Percentiles rank a stretch among this genome's conserved stretches.
These are phyloP conservation scores for Ectemnius cavifrons DNA, from an alignment of 2,888 invertebrate species.

Conservation along the genomic window DNA sequence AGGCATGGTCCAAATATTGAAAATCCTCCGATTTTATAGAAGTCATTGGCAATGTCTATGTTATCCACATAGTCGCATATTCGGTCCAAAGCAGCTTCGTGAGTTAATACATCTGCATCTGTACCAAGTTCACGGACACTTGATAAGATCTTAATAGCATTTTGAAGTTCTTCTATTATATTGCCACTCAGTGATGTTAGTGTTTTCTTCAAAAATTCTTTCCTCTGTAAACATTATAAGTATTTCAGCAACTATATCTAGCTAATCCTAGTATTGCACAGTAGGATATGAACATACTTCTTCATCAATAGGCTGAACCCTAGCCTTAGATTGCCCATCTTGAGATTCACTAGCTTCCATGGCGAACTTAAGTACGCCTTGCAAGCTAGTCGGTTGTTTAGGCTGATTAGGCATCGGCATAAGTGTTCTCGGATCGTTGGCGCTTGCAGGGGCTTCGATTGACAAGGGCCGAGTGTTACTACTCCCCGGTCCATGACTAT, in stretches of 20 bases:
- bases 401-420: slow-evolving; percentile 68
- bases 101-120: slow-evolving; percentile 81
- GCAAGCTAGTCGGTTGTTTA: slow-evolving; percentile 74
- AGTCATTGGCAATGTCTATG: slow-evolving; percentile 90
- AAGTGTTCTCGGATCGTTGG: slow-evolving; percentile 43
- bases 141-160: slow-evolving; percentile 81
- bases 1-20: slow-evolving; percentile 85
- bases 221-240: slow-evolving; percentile 80
- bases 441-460: slow-evolving; percentile 68
- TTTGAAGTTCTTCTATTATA: slow-evolving; percentile 83
- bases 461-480: slow-evolving; percentile 71
- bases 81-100: slow-evolving; percentile 83
- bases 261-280: neutral
- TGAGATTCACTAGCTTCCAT: slow-evolving; percentile 84
- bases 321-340: slow-evolving; percentile 80
- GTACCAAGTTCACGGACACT: slow-evolving; percentile 78
- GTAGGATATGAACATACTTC: slow-evolving; percentile 78
- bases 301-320: slow-evolving; percentile 82
- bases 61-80: slow-evolving; percentile 86
- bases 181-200: slow-evolving; percentile 85
- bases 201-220: slow-evolving; percentile 85
- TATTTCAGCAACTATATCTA: slow-evolving; percentile 1
- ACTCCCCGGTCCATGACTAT: slow-evolving; percentile 44
- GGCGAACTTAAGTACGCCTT: slow-evolving; percentile 85
- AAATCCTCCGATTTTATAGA: slow-evolving; percentile 91